A percentile compares a stretch with the other conserved stretches of the same genome.
These are phyloP conservation scores for Halcyon chelicuti DNA, from an alignment of 2,797 vertebrate species.

Conservation along the genomic window DNA sequence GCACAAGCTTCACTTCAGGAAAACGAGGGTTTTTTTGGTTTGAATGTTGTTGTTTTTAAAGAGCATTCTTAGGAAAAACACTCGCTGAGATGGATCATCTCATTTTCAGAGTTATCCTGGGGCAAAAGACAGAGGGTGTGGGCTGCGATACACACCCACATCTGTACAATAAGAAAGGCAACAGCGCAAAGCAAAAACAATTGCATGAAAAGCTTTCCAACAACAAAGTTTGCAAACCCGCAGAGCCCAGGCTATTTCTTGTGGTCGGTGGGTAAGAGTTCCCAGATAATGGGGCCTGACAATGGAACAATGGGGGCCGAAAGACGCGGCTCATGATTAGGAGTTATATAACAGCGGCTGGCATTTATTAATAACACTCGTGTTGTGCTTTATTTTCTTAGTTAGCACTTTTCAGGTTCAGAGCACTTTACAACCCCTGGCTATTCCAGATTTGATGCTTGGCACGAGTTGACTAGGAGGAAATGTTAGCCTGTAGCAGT, in stretches of 20 bases:
- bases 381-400: conserved; percentile 40
- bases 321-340: conserved; percentile 37
- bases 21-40: background rate
- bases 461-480: background rate
- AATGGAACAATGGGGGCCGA: conserved; percentile 61
- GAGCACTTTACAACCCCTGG: conserved; percentile 28
- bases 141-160: conserved; percentile 66
- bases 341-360: conserved; percentile 57
- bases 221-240: conserved; percentile 68
- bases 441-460: background rate
- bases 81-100: conserved; percentile 5
- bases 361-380: conserved; percentile 59
- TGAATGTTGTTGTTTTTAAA: conserved; percentile 47
- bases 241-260: conserved; percentile 67
- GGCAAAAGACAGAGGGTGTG: conserved; percentile 66
- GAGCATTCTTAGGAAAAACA: conserved; percentile 56
- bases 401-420: conserved; percentile 73
- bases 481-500: background rate
- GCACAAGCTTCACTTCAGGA: conserved; percentile 43
- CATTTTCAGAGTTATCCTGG: conserved; percentile 38
- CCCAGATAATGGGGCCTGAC: conserved; percentile 68
- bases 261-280: conserved; percentile 65
- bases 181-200: conserved; percentile 50
- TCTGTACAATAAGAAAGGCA: conserved; percentile 62
- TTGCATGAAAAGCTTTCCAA: conserved; percentile 70